Evolutionary conservation across 2,797 vertebrate genomes (phyloP), one percentile per base, ranked within the genome.

Genomic region (Malacoctenus gilli): DNA sequence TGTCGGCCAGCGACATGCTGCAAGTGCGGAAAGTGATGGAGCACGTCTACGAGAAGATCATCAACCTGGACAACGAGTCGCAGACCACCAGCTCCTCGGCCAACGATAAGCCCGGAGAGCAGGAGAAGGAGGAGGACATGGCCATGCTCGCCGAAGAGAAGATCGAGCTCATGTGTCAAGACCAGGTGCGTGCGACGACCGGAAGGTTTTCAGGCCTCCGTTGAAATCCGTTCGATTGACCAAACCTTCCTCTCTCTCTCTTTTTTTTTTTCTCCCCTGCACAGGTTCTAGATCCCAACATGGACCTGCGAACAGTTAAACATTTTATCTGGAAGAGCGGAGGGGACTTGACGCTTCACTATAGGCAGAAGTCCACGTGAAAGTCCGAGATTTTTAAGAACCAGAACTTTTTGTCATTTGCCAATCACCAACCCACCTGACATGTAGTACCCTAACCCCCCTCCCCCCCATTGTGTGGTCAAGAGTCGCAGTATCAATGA

Each of bases 281-380:
- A n/a, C 59, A 99, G 97, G 95, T 98, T 87, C 92, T 99, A 83
- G 97, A 99, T 85, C 96, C 97, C 6, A 99, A 98, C 79, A 99
- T 99, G 96, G 97, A 99, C 91, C 95, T 99, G 83, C 92, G 97
- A 62, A 99, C 97, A 78, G 97, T 99, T 72, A 99, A 99, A 90
- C 96, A 99, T 86, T 99, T 99, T 93, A 96, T 99, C 82, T 99
- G 97, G 96, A 99, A 99, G 92, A 99, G 97, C 0, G 96, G 97
- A 0, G 97, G 97, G 7, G 97, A 99, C 83, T 93, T 99, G 87
- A 99, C 97, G 0, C 95, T 99, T 74, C 97, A 99, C 69, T 99
- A 99, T 91, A 93, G 94, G 41, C 97, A 99, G 93, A 99, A 97
- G 82, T 95, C 95, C 5, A 98, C 96, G 93, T 98, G 96, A 99